Percentiles rank a stretch among this genome's conserved stretches.
Conservation (phyloP, 2,113 vertebrate species). For the Fulica atra region DNA sequence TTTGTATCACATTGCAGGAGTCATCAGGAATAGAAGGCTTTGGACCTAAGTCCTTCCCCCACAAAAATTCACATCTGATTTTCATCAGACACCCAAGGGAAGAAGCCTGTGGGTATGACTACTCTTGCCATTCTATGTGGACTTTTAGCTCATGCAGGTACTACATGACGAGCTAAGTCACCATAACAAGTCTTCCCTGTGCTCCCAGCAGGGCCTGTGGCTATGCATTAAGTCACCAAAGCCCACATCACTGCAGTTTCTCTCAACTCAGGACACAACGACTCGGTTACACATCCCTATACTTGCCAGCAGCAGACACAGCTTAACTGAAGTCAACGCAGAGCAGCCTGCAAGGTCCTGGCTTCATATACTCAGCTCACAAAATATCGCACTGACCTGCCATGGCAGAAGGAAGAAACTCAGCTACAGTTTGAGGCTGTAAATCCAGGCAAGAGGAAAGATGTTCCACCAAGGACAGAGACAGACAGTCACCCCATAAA, state of each 20-base stretch:
- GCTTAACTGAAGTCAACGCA: background rate
- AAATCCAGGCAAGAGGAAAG: constrained; percentile 1
- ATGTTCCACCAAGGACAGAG: constrained; percentile 4
- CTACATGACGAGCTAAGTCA: background rate
- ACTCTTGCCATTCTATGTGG: background rate
- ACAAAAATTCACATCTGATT: background rate
- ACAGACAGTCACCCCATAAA: constrained; percentile 27
- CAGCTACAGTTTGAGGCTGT: background rate
- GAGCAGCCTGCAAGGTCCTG: background rate
- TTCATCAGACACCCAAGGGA: background rate
- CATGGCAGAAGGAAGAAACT: background rate
- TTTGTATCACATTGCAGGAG: background rate
- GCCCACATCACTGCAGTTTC: background rate
- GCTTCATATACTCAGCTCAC: background rate
- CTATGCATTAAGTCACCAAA: background rate
- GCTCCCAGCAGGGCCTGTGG: background rate
- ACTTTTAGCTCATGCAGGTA: background rate
- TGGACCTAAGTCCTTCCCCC: background rate
- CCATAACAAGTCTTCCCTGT: background rate
- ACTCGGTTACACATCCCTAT: background rate
- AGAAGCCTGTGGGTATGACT: background rate
- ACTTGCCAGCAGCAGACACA: background rate
- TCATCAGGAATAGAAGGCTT: background rate
- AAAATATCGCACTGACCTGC: background rate
- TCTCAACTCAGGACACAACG: background rate